Evolutionary conservation across 2,113 vertebrate species (phyloP).

Genomic region (Lates calcarifer): DNA sequence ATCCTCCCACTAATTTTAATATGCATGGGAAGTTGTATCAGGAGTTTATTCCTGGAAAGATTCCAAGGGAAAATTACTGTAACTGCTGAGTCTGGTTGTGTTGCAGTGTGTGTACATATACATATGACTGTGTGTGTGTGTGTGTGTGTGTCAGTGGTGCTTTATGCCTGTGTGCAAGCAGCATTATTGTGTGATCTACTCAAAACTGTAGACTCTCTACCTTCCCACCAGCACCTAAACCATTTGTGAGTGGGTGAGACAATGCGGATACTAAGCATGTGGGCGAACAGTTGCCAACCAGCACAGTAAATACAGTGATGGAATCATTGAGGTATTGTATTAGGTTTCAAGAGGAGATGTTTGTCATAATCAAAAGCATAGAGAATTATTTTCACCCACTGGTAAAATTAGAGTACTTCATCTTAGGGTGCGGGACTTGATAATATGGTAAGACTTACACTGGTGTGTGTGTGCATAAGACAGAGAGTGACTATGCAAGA

Average conservation of each 20-base stretch:
- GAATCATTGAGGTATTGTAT: slow-evolving; percentile 25
- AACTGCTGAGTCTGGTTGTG: slow-evolving; percentile 16
- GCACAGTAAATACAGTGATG: slow-evolving; percentile 43
- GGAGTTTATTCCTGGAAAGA: slow-evolving; percentile 44
- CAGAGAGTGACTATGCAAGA: slow-evolving; percentile 1
- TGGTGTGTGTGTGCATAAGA: background rate
- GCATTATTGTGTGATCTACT: slow-evolving; percentile 56
- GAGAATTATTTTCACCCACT: slow-evolving; percentile 7
- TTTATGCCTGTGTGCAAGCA: slow-evolving; percentile 38
- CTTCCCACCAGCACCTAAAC: slow-evolving; percentile 57
- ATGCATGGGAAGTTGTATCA: slow-evolving; percentile 58
- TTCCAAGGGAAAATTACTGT: slow-evolving; percentile 29
- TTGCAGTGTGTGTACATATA: slow-evolving; percentile 19
- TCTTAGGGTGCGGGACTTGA: background rate
- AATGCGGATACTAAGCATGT: slow-evolving; percentile 70
- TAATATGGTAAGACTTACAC: slow-evolving; percentile 9
- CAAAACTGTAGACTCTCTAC: slow-evolving; percentile 51
- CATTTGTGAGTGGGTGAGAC: slow-evolving; percentile 74
- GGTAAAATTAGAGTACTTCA: slow-evolving; percentile 25
- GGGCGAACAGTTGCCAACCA: slow-evolving; percentile 51
- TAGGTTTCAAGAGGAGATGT: slow-evolving; percentile 1
- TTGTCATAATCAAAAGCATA: slow-evolving; percentile 9
- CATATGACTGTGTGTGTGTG: background rate
- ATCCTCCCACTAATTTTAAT: background rate
- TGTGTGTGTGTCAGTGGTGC: slow-evolving; percentile 21